A percentile compares a stretch with the other conserved stretches of the same genome.
phyloP scores from a whole-genome alignment of 2,113 vertebrate species.

The Nyctibius bracteatus region DNA sequence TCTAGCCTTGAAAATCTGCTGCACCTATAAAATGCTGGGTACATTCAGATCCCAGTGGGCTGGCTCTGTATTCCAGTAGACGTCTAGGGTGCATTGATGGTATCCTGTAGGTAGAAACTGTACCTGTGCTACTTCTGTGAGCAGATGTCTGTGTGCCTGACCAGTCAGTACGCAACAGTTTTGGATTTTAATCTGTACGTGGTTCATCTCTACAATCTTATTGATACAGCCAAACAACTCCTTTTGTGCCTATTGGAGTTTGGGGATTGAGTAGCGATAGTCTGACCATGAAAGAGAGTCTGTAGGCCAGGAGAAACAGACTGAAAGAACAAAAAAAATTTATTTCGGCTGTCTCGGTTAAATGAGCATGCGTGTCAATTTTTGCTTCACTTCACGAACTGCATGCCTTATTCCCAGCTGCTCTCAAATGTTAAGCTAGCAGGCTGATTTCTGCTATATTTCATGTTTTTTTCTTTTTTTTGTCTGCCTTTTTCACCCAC shows the following conservation, averaged over 20 bases:
- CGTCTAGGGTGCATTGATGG: not conserved
- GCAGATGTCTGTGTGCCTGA: not conserved
- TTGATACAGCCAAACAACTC: not conserved
- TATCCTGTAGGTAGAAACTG: not conserved
- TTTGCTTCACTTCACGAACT: not conserved
- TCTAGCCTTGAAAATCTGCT: not conserved
- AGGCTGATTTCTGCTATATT: not conserved
- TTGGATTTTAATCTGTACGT: fast-evolving
- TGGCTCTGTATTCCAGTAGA: not conserved
- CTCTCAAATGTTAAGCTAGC: not conserved
- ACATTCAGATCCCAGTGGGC: not conserved
- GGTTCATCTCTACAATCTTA: not conserved
- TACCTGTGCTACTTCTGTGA: not conserved
- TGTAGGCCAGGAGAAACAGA: not conserved
- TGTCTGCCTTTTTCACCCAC: not conserved
- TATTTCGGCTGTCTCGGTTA: not conserved
- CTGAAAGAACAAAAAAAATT: not conserved
- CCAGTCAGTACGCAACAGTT: not conserved
- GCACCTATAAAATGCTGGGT: not conserved
- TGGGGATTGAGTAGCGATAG: not conserved
- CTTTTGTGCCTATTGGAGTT: not conserved
- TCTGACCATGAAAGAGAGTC: not conserved
- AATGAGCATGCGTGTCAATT: not conserved
- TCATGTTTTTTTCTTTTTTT: fast-evolving
- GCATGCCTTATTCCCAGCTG: not conserved